Evolutionary conservation across 2,888 invertebrate genomes (phyloP), one percentile per base, ranked within the genome.

Genomic region (Tromatobia lineatoria): DNA sequence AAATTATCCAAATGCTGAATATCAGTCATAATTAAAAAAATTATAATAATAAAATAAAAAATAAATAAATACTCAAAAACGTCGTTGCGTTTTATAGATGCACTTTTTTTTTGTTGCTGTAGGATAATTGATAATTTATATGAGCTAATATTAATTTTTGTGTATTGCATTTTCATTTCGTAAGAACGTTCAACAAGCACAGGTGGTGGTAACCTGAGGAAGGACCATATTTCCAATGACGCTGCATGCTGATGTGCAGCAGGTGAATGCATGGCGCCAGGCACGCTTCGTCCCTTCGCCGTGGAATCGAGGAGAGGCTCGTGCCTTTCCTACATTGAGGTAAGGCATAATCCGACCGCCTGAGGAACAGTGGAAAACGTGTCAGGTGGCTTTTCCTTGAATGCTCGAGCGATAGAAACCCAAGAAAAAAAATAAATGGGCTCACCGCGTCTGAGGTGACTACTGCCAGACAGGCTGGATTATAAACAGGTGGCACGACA

Each of bases 321-420:
- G 74, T 75, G 74, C 50, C 74, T 52, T 54, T 38, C 29, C 34
- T 38, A 64, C 50, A 64, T 64, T 52, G 20, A 47, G 29, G 23
- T n/a, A 52, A 52, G 38, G 50, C 23, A 47, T 23, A n/a, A 50
- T 34, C 20, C 74, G 29, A 11, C 18, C 38, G 10, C 25, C 38
- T 10, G 50, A 20, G 67, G 8, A 25, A 42, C 45, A 45, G 15
- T n/a, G 57, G 71, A 73, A 71, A 83, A 79, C 57, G 71, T 76
- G 83, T 83, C 83, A 83, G 83, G 83, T 83, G 80, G 83, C 76
- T 83, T 83, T 83, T 83, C 83, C 57, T 67, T 18, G 18, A 61
- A 59, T 23, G 67, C 45, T 52, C 45, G 52, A 52, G 70, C 38
- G 29, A 54, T 29, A 20, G 25, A 57, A 66, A 57, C 38, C 29